Conservation (phyloP, 2,888 invertebrate genomes). For the Elysia crispata region DNA sequence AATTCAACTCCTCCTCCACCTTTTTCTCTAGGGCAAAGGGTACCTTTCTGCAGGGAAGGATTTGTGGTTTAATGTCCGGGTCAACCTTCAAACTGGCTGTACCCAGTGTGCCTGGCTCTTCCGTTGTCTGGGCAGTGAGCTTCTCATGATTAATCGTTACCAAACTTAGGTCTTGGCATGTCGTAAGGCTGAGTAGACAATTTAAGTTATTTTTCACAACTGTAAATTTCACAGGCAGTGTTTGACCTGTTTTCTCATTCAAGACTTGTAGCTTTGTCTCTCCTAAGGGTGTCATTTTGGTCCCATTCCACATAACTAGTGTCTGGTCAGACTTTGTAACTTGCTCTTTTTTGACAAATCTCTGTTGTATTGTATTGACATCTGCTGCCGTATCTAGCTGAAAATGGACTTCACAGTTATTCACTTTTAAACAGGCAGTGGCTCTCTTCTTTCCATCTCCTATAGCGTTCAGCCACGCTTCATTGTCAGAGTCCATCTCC, state of each 20-base stretch:
- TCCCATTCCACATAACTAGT: constrained; percentile 11
- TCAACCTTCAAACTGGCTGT: constrained; percentile 20
- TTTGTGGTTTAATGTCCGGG: constrained; percentile 37
- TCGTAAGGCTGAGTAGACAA: background rate
- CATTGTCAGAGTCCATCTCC: background rate
- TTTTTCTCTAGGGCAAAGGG: constrained; percentile 42
- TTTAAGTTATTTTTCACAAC: background rate
- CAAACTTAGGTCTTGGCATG: background rate
- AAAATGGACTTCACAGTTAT: background rate
- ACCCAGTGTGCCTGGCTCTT: constrained; percentile 26
- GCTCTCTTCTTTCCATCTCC: background rate
- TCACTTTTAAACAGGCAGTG: background rate
- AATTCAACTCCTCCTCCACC: constrained; percentile 39
- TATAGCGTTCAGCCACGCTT: background rate
- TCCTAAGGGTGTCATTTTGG: background rate
- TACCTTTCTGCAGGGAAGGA: constrained; percentile 41
- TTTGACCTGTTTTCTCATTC: background rate
- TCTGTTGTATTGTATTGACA: background rate
- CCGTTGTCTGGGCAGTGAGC: constrained; percentile 21
- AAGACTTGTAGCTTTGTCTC: background rate
- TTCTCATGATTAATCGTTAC: background rate
- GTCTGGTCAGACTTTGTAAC: background rate
- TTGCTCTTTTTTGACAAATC: constrained; percentile 14
- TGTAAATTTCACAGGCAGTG: background rate
- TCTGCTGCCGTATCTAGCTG: constrained; percentile 24